Base-by-base conservation (phyloP, 2,797 vertebrate genomes). In the Gallirallus australis region DNA sequence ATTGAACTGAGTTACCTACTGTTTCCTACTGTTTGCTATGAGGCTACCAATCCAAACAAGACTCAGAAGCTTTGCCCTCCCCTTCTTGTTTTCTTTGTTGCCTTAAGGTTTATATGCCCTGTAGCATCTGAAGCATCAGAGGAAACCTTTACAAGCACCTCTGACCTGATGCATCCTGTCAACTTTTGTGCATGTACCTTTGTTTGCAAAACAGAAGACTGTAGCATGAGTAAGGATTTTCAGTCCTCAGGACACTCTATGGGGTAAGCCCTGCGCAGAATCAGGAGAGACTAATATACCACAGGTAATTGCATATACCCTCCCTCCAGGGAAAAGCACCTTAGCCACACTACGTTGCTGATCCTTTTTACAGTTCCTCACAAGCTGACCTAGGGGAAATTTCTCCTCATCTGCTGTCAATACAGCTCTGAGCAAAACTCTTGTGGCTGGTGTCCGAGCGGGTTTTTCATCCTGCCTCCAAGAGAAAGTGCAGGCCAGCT, bases 371-470 rank as follows among this genome's bases (percentile, higher is more conserved):
- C 0, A 1, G 14, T 78, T 21, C 12, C 37, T 69, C 76, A 19
- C 37, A 70, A 60, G 20, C 21, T 52, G 28, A 80, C 8, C 28
- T 14, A 61, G 11, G 15, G 30, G 19, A 83, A 81, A 63, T 0
- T 25, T 81, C n/a, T 86, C 20, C 37, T 84, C 3, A 19, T 4
- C n/a, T 80, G 15, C 35, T 73, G 33, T 28, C 69, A 82, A 7
- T 25, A 48, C 14, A 66, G 7, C 8, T 15, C 23, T 56, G 24
- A 82, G 14, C n/a, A 70, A 86, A 87, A 48, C 8, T 61, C 4
- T 9, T 8, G 6, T 3, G 12, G 11, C 2, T 3, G 0, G 5
- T n/a, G 45, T 31, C 28, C 0, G 2, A 63, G 18, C 57, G 12
- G 30, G 56, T 48, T 86, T 76, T 86, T 66, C 21, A 28, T 0